These are phyloP conservation scores for Calidris pygmaea DNA, from an alignment of 2,113 vertebrate genomes.

Conservation along the genomic window DNA sequence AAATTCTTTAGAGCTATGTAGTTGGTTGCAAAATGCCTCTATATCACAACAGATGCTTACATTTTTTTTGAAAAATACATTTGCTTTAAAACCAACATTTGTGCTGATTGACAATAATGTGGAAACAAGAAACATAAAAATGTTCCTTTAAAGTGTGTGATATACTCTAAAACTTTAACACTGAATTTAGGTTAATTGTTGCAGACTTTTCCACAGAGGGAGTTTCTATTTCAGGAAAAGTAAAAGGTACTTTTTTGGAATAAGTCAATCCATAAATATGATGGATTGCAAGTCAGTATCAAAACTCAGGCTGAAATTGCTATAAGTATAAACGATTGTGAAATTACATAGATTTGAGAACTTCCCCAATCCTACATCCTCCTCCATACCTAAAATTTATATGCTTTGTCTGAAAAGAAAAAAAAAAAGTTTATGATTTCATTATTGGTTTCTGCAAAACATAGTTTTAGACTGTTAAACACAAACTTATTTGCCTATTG, in stretches of 20 bases:
- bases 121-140: not conserved
- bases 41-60: not conserved
- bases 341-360: not conserved
- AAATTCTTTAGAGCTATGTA: not conserved
- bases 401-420: not conserved
- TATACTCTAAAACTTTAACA: not conserved
- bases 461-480: conserved; percentile 42
- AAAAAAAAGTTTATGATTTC: not conserved
- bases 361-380: not conserved
- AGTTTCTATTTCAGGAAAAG: not conserved
- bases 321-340: not conserved
- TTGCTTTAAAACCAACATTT: not conserved
- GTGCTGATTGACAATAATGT: not conserved
- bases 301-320: not conserved
- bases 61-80: not conserved
- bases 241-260: not conserved
- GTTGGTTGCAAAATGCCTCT: not conserved
- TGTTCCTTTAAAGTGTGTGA: not conserved
- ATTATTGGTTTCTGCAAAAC: conserved; percentile 33
- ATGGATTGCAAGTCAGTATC: not conserved
- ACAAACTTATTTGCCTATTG: conserved; percentile 25
- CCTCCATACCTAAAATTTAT: not conserved
- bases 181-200: not conserved
- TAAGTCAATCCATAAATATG: not conserved
- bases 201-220: not conserved